phyloP scores from a whole-genome alignment of 23 tunicate genomes.

The Ciona savignyi region DNA sequence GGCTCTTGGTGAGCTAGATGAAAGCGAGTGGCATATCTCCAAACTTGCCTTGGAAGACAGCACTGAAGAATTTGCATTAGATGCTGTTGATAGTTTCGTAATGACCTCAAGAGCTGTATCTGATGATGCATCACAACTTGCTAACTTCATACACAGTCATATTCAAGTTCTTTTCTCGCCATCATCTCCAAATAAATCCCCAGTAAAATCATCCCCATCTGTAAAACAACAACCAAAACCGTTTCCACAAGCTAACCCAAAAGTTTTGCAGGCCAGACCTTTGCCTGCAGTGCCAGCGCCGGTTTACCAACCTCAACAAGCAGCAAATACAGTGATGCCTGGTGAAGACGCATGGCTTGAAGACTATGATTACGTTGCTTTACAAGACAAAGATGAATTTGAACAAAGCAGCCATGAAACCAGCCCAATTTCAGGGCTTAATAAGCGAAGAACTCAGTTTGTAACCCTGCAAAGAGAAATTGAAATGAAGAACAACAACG shows the following conservation, averaged over 20 bases:
- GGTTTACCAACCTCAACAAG: not conserved
- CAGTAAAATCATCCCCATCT: constrained; percentile 6
- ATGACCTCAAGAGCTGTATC: constrained; percentile 93
- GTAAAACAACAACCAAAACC: constrained; percentile 15
- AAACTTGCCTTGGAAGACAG: constrained; percentile 41
- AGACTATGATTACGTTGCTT: constrained; percentile 93
- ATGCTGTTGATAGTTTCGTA: constrained; percentile 86
- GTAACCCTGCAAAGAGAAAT: constrained; percentile 23
- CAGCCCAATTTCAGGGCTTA: constrained; percentile 23
- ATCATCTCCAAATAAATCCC: not conserved
- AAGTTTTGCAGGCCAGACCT: constrained; percentile 81
- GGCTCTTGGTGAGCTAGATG: constrained; percentile 49
- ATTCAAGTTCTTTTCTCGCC: constrained; percentile 50
- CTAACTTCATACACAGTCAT: constrained; percentile 72
- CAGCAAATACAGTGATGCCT: not conserved
- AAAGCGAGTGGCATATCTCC: constrained; percentile 35
- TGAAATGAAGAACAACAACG: not conserved
- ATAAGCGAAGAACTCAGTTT: constrained; percentile 44
- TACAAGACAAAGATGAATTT: constrained; percentile 42
- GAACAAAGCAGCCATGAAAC: constrained; percentile 4
- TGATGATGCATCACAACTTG: constrained; percentile 87
- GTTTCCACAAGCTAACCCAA: constrained; percentile 16
- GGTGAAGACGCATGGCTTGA: constrained; percentile 72
- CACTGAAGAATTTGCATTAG: constrained; percentile 37
- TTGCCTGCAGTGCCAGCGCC: constrained; percentile 57